Percentiles rank a stretch among this genome's conserved stretches.
phyloP scores from a whole-genome alignment of 92 coral and sea anemone genomes.

The Phymanthus crucifer region DNA sequence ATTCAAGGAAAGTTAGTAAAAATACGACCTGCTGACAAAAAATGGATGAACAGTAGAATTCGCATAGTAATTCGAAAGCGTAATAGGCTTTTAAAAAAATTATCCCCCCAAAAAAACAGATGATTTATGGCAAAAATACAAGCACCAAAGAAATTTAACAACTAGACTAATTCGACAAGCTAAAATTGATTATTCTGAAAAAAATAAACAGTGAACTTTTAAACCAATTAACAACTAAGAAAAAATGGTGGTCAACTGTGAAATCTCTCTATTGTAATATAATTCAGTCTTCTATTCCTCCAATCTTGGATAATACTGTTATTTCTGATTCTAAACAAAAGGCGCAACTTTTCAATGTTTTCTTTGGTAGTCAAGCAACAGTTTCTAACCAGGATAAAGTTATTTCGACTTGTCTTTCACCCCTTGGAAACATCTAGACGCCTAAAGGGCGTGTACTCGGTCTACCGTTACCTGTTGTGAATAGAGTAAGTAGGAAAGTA shows the following conservation, averaged over 20 bases:
- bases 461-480: too few relatives aligned
- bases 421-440: too few relatives aligned
- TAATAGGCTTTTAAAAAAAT: not conserved
- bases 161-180: not conserved
- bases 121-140: not conserved
- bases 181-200: not conserved
- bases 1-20: too few relatives aligned
- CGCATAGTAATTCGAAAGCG: not conserved
- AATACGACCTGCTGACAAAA: too few relatives aligned
- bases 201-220: not conserved
- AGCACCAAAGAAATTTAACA: not conserved
- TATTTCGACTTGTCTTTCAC: not conserved
- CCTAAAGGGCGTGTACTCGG: too few relatives aligned
- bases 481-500: too few relatives aligned
- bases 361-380: not conserved
- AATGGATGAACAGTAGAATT: not conserved
- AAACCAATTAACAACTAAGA: not conserved
- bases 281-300: too few relatives aligned
- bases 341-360: not conserved
- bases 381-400: not conserved
- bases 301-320: not conserved
- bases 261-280: not conserved
- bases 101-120: not conserved
- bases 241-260: not conserved
- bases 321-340: slow-evolving; percentile 2